Evolutionary conservation across 2,113 vertebrate genomes (phyloP).

Genomic region (Bufo gargarizans): DNA sequence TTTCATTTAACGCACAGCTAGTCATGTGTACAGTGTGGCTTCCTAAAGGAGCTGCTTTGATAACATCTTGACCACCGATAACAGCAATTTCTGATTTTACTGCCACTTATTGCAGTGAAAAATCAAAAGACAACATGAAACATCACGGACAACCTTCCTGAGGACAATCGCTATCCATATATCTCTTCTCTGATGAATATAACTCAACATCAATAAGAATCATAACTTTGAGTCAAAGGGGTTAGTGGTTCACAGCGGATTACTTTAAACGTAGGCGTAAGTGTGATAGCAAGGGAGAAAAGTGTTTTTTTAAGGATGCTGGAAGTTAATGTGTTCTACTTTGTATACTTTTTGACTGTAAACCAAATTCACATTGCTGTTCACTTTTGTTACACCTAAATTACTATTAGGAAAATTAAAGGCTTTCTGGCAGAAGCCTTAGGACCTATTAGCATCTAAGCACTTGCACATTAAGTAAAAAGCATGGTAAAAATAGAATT

Average conservation of each 20-base stretch:
- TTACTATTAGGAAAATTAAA: slow-evolving; percentile 27
- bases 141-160: neutral
- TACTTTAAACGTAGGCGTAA: slow-evolving; percentile 30
- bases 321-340: slow-evolving; percentile 35
- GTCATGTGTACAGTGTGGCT: slow-evolving; percentile 49
- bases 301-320: slow-evolving; percentile 33
- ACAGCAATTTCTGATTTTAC: neutral
- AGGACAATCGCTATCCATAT: neutral
- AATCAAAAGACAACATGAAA: neutral
- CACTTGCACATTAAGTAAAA: slow-evolving; percentile 26
- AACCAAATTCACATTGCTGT: slow-evolving; percentile 8
- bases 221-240: slow-evolving; percentile 32
- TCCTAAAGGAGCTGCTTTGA: slow-evolving; percentile 40
- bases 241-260: slow-evolving; percentile 28
- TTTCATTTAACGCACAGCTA: slow-evolving; percentile 56
- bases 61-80: slow-evolving; percentile 54
- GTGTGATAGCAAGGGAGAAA: slow-evolving; percentile 22
- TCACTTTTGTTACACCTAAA: slow-evolving; percentile 9
- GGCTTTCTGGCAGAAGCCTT: slow-evolving; percentile 19
- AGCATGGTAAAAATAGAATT: slow-evolving; percentile 10
- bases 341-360: slow-evolving; percentile 35
- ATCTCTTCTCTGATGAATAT: neutral
- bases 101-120: neutral
- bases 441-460: slow-evolving; percentile 22
- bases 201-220: neutral